A percentile compares a stretch with the other conserved stretches of the same genome.
Conservation (phyloP, 2,888 invertebrate genomes). For the Ptychoptera albimana region DNA sequence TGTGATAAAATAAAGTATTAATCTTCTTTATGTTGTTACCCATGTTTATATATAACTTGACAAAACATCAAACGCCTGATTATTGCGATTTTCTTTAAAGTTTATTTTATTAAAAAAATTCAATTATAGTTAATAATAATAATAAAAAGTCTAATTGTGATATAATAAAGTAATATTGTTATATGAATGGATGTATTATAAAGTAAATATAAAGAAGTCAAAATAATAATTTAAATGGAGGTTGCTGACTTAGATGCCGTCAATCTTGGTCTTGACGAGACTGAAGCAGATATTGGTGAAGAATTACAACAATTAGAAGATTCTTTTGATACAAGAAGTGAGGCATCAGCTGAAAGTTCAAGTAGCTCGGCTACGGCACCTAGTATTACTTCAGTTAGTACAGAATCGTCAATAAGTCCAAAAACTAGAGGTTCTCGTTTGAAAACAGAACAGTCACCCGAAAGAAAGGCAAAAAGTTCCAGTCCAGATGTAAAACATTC, state of each 20-base stretch:
- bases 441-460: slow-evolving; percentile 31
- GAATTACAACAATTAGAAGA: slow-evolving; percentile 56
- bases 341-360: slow-evolving; percentile 64
- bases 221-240: slow-evolving; percentile 13
- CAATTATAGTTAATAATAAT: not conserved
- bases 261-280: slow-evolving; percentile 47
- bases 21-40: no score
- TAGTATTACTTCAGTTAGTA: slow-evolving; percentile 63
- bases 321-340: slow-evolving; percentile 68
- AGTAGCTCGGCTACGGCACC: slow-evolving; percentile 57
- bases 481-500: slow-evolving; percentile 21
- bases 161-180: not conserved
- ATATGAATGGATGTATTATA: slow-evolving; percentile 1
- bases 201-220: not conserved
- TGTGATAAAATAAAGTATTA: no score
- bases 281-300: slow-evolving; percentile 59
- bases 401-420: slow-evolving; percentile 41
- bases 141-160: slow-evolving; percentile 1
- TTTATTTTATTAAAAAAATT: no score
- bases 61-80: slow-evolving; percentile 5
- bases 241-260: slow-evolving; percentile 40
- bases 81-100: not conserved
- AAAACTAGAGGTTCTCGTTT: slow-evolving; percentile 39
- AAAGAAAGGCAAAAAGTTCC: slow-evolving; percentile 10
- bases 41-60: no score